Conservation (phyloP, 1,140 invertebrate species). For the Drosophila serrata region DNA sequence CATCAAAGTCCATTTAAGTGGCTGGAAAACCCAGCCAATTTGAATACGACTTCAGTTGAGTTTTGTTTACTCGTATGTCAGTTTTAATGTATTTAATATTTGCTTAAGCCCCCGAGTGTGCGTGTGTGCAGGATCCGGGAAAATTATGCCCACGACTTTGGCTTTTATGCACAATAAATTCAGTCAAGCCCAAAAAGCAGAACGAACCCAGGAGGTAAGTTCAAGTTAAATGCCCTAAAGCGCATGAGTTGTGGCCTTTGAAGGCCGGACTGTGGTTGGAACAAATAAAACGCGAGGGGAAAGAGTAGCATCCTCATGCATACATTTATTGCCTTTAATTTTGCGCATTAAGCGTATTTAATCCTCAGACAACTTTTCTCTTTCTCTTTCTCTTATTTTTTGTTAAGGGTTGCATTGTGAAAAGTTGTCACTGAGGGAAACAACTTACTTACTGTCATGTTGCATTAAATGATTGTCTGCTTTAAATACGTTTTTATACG, state of each 20-base stretch:
- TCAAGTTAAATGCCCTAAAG: constrained; percentile 73
- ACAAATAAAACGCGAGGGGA: neutral
- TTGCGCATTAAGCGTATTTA: constrained; percentile 82
- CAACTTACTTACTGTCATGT: constrained; percentile 74
- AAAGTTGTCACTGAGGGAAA: constrained; percentile 59
- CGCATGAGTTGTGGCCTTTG: constrained; percentile 70
- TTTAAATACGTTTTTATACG: constrained; percentile 73
- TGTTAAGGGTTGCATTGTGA: constrained; percentile 53
- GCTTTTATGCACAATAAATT: constrained; percentile 76
- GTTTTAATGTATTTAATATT: constrained; percentile 83
- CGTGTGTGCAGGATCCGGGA: constrained; percentile 29
- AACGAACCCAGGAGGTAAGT: constrained; percentile 46
- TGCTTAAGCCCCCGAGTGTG: constrained; percentile 57
- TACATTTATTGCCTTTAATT: constrained; percentile 78
- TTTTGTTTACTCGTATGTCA: constrained; percentile 69
- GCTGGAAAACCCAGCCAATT: constrained; percentile 64
- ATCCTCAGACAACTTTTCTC: constrained; percentile 60
- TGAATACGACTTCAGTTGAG: constrained; percentile 47
- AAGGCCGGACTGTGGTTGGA: constrained; percentile 40
- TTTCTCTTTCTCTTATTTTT: no score
- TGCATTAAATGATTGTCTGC: constrained; percentile 80
- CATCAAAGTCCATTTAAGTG: constrained; percentile 67
- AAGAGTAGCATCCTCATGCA: constrained; percentile 37
- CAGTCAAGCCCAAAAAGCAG: constrained; percentile 50
- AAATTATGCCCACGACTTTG: constrained; percentile 73